Base-by-base conservation (phyloP, 1,140 invertebrate species). In the Drosophila orosa region DNA sequence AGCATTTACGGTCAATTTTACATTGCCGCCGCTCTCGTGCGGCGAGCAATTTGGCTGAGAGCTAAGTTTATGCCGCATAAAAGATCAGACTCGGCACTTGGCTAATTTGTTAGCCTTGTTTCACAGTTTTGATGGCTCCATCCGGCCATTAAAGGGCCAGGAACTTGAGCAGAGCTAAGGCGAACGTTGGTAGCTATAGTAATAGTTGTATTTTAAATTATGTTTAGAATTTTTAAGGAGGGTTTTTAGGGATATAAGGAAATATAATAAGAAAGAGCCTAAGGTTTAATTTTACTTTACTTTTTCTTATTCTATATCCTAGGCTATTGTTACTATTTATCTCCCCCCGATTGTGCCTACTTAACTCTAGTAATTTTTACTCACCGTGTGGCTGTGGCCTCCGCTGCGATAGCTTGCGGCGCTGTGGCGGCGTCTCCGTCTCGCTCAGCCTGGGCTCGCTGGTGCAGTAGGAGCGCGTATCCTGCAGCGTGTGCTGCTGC, bases 371-470 rank as follows among this genome's bases (percentile, higher is more conserved):
- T 68, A 27, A 42, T 68, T 52, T 42, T 74, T n/a, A n/a, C 89
- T 91, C 77, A 92, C 91, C 86, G 80, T 91, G 69, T 91, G 91
- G 68, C 92, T 92, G 91, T 44, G 91, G 93, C 77, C 93, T 92
- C 47, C 93, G 93, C 76, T 93, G 93, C 8, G 93, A 93, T 10
- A 93, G 82, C 47, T 93, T 93, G 44, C 91, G 82, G 45, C 91
- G 78, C 68, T 91, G 92, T 48, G 90, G 92, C 27, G 91, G 87
- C 78, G 91, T 90, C 82, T 92, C 91, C 39, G 90, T 92, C 62
- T 92, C 91, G 44, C 84, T 92, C 22, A 92, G 78, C 47, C 91
- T 77, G 27, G 91, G 91, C 63, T 92, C 91, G 58, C 91, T 92
- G 65, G 78, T 91, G 79, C 90, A 92, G 48, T 92, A 91, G 27